Evolutionary conservation across 2,797 vertebrate species (phyloP).

Genomic region (Crocodylus rhombifer): DNA sequence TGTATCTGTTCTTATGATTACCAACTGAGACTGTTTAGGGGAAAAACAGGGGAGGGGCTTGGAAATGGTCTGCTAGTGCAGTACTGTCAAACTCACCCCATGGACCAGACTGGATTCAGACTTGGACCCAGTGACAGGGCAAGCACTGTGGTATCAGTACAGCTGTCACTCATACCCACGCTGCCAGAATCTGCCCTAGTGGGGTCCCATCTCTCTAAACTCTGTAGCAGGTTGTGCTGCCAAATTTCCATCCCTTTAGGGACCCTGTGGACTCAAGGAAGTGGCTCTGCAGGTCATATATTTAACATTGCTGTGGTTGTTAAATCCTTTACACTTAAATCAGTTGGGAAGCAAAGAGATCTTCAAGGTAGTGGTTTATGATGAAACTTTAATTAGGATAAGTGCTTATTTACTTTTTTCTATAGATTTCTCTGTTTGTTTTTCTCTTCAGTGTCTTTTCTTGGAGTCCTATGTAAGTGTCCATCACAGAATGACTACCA

Average conservation of each 20-base stretch:
- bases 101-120: no score
- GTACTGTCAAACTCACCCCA: background rate
- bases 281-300: no score
- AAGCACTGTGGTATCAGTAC: no score
- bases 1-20: background rate
- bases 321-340: background rate
- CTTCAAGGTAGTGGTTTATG: background rate
- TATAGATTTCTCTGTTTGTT: conserved; percentile 10
- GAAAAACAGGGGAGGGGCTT: no score
- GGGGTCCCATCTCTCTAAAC: no score
- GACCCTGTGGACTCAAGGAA: no score
- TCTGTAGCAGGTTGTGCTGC: no score
- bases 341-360: background rate
- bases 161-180: no score
- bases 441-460: conserved; percentile 90
- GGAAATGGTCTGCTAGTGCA: background rate
- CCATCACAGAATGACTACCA: conserved; percentile 90
- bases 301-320: background rate
- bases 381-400: background rate
- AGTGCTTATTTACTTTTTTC: background rate
- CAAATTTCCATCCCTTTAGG: no score
- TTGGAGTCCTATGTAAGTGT: conserved; percentile 94
- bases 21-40: background rate
- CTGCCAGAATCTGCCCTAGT: no score
- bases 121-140: no score